Evolutionary conservation across 2,797 vertebrate species (phyloP).

Genomic region (Helicolenus hilgendorfi): DNA sequence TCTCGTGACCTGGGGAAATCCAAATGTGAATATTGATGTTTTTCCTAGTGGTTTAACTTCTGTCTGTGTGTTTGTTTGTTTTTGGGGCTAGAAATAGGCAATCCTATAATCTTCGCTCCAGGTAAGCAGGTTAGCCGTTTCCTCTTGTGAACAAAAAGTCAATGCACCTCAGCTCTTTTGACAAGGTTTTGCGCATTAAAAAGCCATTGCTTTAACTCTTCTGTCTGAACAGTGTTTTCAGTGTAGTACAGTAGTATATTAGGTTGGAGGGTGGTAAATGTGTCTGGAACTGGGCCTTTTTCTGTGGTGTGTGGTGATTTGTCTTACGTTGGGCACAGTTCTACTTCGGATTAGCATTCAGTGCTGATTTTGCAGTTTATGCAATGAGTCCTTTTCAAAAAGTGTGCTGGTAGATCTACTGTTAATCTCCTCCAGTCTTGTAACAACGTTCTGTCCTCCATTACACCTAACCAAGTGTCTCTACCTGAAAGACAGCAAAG

Average conservation of each 20-base stretch:
- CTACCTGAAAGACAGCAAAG: slow-evolving; percentile 34
- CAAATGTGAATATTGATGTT: background rate
- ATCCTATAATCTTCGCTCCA: background rate
- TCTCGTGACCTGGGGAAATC: background rate
- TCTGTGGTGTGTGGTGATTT: background rate
- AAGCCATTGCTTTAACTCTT: background rate
- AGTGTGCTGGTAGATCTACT: background rate
- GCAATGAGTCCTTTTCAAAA: slow-evolving; percentile 11
- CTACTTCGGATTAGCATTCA: slow-evolving; percentile 4
- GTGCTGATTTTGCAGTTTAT: slow-evolving; percentile 7
- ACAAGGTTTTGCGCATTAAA: background rate
- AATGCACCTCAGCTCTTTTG: background rate
- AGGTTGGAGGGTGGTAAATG: background rate
- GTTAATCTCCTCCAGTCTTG: slow-evolving; percentile 34
- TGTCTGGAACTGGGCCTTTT: background rate
- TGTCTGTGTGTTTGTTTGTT: background rate
- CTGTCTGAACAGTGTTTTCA: background rate
- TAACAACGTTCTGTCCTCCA: slow-evolving; percentile 39
- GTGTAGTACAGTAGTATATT: background rate
- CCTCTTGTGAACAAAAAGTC: background rate
- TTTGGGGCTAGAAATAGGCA: background rate
- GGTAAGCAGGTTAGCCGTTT: background rate
- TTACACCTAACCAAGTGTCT: slow-evolving; percentile 41
- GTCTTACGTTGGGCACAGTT: background rate
- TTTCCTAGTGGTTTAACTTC: background rate